Percentiles rank a stretch among this genome's conserved stretches.
Conservation (phyloP, 2,113 vertebrate species). For the Terrapene triunguis region DNA sequence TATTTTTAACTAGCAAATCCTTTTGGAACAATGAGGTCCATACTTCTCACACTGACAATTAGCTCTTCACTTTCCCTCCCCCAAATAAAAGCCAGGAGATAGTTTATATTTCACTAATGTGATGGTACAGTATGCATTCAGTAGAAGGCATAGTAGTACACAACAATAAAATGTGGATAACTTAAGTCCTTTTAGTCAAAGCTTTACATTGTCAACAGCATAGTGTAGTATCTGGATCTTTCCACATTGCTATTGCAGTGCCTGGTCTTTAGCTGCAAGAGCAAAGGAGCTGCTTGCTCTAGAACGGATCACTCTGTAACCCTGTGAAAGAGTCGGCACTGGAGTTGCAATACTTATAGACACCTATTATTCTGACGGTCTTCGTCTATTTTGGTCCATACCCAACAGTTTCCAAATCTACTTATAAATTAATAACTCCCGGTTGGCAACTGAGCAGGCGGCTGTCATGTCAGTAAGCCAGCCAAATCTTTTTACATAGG, state of each 20-base stretch:
- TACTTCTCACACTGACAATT: not conserved
- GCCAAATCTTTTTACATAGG: not conserved
- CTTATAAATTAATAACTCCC: accelerated
- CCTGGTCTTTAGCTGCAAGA: not conserved
- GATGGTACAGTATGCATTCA: not conserved
- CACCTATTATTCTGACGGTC: not conserved
- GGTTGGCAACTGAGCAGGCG: not conserved
- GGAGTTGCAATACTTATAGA: accelerated
- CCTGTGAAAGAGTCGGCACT: not conserved
- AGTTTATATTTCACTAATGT: not conserved
- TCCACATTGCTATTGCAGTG: not conserved
- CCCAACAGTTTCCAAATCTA: accelerated
- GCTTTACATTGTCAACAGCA: not conserved
- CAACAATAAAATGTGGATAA: not conserved
- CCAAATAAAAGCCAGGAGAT: not conserved
- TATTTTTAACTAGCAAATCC: not conserved
- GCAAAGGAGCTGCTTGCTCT: not conserved
- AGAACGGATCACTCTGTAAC: not conserved
- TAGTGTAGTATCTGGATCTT: not conserved
- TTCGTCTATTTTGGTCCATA: accelerated
- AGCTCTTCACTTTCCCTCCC: not conserved
- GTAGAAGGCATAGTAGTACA: not conserved
- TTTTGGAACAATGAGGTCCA: not conserved
- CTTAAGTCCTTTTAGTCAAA: not conserved
- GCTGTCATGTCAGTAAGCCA: not conserved